Base-by-base conservation (phyloP, 2,113 vertebrate species). In the Acanthochromis polyacanthus region DNA sequence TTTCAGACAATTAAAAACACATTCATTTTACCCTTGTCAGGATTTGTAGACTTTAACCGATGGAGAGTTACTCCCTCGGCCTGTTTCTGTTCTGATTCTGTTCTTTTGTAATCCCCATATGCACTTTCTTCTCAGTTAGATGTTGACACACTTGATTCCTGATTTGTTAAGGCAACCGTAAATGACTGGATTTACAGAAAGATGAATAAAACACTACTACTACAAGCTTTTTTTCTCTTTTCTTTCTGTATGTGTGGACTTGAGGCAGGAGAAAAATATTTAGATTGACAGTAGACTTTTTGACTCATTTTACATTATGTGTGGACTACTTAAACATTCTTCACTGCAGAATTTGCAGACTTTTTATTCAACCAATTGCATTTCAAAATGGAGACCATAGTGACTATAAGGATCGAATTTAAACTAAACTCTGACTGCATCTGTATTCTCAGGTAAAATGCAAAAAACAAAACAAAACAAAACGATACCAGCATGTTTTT, bases 131-230 rank as follows among this genome's bases (percentile, higher is more conserved):
- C 81, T 87, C 86, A 74, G 85, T 84, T 91, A 90, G 85, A 82
- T 90, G 89, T 92, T 91, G 88, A 87, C 88, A 87, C 82, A 80
- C 79, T 87, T 89, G 84, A 92, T 92, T 92, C 78, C 89, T 91
- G 81, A 93, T 93, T 92, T 92, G 88, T 89, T 89, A 87, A 91
- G 91, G 85, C 88, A 89, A 84, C 84, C 76, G 48, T 89, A 91
- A 92, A 92, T 86, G 85, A 90, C 86, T 91, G 86, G 87, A 92
- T 93, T 93, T 92, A 91, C 91, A 92, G 91, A 91, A 89, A 90
- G 85, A 91, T 92, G 81, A 94, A 93, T 93, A 93, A 93, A 94
- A 93, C 93, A 92, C 93, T 92, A 90, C 88, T 63, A 86, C 83
- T 89, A 79, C 78, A 90, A 88, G 40, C 58, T 58, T 53, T 68